These are phyloP conservation scores for Diorhabda sublineata DNA, from an alignment of 1,140 invertebrate genomes.

Conservation along the genomic window DNA sequence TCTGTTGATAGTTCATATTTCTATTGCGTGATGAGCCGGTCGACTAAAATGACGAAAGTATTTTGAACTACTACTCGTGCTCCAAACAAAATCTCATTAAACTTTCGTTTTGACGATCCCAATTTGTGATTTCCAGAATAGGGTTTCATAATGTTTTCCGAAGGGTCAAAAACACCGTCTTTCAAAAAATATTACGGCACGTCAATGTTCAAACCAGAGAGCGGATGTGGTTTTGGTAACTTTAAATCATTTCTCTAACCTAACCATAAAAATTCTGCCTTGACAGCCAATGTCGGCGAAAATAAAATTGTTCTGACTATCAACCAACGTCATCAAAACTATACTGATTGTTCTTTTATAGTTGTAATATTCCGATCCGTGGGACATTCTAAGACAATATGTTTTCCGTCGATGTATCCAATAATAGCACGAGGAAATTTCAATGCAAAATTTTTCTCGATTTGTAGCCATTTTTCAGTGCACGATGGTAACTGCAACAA, in stretches of 20 bases:
- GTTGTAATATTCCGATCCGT: slow-evolving; percentile 47
- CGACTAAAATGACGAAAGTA: slow-evolving; percentile 50
- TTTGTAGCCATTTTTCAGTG: no score
- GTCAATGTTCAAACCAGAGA: no score
- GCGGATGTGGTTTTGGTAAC: background rate
- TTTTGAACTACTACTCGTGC: slow-evolving; percentile 49
- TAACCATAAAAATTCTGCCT: slow-evolving; percentile 45
- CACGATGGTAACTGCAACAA: no score
- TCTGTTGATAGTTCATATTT: no score
- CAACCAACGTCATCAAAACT: slow-evolving; percentile 50
- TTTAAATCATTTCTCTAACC: slow-evolving; percentile 24
- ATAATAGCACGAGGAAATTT: background rate
- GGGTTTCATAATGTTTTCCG: slow-evolving; percentile 48
- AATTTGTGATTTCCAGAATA: slow-evolving; percentile 39
- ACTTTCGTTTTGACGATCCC: slow-evolving; percentile 38
- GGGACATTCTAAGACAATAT: background rate
- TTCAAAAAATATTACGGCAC: slow-evolving; percentile 43
- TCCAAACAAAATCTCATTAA: slow-evolving; percentile 43
- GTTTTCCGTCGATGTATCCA: background rate
- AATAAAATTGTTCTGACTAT: slow-evolving; percentile 50
- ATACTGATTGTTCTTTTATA: slow-evolving; percentile 47
- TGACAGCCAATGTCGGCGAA: slow-evolving; percentile 46
- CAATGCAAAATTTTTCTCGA: background rate
- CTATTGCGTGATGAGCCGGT: no score
- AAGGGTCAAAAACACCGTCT: slow-evolving; percentile 52